Percentiles rank a stretch among this genome's conserved stretches.
Conservation (phyloP, 2,888 invertebrate genomes). For the Drosophila borealis region DNA sequence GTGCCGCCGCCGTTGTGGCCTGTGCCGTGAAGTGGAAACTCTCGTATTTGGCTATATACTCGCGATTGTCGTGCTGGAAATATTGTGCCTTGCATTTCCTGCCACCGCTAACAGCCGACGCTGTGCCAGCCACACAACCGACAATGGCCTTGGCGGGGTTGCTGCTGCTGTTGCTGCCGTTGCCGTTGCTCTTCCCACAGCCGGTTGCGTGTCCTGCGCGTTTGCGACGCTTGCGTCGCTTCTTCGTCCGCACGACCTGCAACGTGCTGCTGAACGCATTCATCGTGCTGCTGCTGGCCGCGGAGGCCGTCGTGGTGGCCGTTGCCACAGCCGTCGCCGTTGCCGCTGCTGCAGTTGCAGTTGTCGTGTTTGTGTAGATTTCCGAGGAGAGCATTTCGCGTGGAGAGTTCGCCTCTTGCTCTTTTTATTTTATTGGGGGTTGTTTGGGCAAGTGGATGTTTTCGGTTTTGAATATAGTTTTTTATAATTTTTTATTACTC, state of each 20-base stretch:
- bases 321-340: conserved; percentile 37
- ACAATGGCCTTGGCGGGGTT: conserved; percentile 15
- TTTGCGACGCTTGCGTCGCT: conserved; percentile 69
- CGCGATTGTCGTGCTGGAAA: conserved; percentile 83
- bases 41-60: conserved; percentile 71
- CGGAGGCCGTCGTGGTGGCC: conserved; percentile 22
- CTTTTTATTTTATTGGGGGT: conserved; percentile 19
- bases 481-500: not conserved
- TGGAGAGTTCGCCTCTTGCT: conserved; percentile 27
- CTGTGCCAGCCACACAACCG: conserved; percentile 19
- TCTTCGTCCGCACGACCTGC: conserved; percentile 68
- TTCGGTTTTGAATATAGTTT: not conserved
- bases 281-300: conserved; percentile 41
- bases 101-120: conserved; percentile 22
- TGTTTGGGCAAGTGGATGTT: conserved; percentile 12
- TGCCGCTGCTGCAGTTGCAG: conserved; percentile 46
- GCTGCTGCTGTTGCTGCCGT: not conserved
- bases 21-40: conserved; percentile 68
- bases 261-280: conserved; percentile 47
- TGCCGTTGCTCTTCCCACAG: conserved; percentile 16
- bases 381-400: conserved; percentile 72
- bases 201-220: conserved; percentile 64
- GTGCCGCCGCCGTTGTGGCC: conserved; percentile 55
- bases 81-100: conserved; percentile 78
- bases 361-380: conserved; percentile 59